Evolutionary conservation across 2,113 vertebrate genomes (phyloP), one percentile per base, ranked within the genome.

Genomic region (Lampris megalopsis): DNA sequence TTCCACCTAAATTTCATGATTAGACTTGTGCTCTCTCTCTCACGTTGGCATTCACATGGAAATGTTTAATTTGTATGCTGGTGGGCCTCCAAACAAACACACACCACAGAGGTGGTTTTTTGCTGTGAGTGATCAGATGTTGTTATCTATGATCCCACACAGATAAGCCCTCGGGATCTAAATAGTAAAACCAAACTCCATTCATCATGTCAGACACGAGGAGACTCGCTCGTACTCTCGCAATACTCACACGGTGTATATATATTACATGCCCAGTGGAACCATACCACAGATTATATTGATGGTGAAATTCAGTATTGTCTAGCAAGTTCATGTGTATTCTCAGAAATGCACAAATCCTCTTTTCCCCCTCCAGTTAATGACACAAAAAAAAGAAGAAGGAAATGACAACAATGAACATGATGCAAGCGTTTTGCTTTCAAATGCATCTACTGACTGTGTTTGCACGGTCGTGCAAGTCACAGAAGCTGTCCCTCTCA

Each of bases 1-100:
- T 54, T 11, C 11, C 52, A 54, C 52, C 40, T 62, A 74, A 10
- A 0, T 10, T 4, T 54, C 73, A 37, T 63, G 76, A 42, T 74
- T 58, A 7, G 57, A 80, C 80, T 13, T 72, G 77, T 45, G 40
- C 4, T 10, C 41, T 57, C 49, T 52, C 9, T 52, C 3, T 52
- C 24, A 24, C 24, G 24, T 24, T 24, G 24, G 24, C 24, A 24
- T 35, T 54, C 9, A 2, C 42, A 35, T 0, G 2, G 56, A 68
- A 59, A 40, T 36, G 38, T 24, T 58, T n/a, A 0, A 3, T 1
- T 9, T 3, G 35, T 0, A 0, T 9, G 9, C 1, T 41, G 24
- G 54, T 4, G 9, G 38, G 13, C 40, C 47, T 37, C 24, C 53
- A 64, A 3, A 1, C 40, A 54, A 24, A 53, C 42, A 52, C 37